A percentile compares a stretch with the other conserved stretches of the same genome.
Evolutionary conservation across 2,797 vertebrate genomes (phyloP).

Genomic region (Acrossocheilus fasciatus): DNA sequence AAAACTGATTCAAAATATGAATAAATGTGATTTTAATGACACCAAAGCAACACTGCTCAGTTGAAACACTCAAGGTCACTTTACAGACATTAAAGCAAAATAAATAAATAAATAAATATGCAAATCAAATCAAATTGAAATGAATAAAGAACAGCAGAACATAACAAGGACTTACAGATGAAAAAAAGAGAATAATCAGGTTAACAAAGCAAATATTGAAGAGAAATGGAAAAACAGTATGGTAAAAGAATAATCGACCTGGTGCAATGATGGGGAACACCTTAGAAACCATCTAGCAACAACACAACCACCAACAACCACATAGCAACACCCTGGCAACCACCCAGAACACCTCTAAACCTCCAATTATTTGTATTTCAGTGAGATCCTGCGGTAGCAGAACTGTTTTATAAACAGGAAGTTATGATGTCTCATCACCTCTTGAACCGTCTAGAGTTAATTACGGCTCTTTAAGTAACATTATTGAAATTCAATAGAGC

Average conservation of each 20-base stretch:
- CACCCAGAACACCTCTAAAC: neutral
- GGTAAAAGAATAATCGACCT: neutral
- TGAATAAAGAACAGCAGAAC: neutral
- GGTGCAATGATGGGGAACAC: neutral
- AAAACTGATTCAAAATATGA: neutral
- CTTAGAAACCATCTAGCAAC: neutral
- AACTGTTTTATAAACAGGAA: conserved; percentile 57
- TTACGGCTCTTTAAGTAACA: conserved; percentile 47
- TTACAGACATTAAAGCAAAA: neutral
- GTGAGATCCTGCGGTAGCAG: conserved; percentile 19
- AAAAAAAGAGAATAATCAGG: no score
- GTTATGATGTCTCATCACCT: conserved; percentile 31
- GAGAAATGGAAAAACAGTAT: neutral
- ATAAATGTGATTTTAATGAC: neutral
- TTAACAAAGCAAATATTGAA: neutral
- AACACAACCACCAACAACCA: neutral
- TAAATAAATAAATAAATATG: neutral
- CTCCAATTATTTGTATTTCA: neutral
- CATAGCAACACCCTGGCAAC: neutral
- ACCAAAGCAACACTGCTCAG: neutral
- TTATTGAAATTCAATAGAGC: conserved; percentile 50
- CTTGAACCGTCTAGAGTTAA: conserved; percentile 54
- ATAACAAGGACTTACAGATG: neutral
- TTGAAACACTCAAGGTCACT: neutral
- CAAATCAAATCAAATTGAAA: neutral